Evolutionary conservation across 2,888 invertebrate species (phyloP).

Genomic region (Andrena camellia): DNA sequence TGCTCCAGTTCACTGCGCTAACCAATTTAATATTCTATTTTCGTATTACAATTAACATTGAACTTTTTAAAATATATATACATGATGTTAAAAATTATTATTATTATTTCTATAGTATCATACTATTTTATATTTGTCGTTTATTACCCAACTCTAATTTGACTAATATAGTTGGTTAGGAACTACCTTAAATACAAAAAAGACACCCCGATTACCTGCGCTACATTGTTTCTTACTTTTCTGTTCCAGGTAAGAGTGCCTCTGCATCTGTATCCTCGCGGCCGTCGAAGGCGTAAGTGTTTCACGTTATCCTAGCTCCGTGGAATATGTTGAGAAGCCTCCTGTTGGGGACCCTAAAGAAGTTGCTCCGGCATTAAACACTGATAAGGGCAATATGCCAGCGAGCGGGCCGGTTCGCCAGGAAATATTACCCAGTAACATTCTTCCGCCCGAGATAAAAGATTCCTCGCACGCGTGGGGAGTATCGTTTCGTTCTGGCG

Average conservation of each 20-base stretch:
- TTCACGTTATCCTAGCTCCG: not conserved
- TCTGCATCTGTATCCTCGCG: not conserved
- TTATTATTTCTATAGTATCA: too few species aligned
- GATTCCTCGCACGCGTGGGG: conserved; percentile 1
- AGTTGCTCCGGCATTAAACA: conserved; percentile 21
- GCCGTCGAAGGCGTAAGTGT: not conserved
- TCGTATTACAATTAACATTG: too few species aligned
- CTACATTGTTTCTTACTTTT: not conserved
- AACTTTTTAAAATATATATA: too few species aligned
- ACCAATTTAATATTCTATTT: too few species aligned
- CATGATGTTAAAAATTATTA: too few species aligned
- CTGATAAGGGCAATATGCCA: conserved; percentile 25
- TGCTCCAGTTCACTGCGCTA: too few species aligned
- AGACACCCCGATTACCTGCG: not conserved
- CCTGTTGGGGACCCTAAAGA: not conserved
- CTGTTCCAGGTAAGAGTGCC: not conserved
- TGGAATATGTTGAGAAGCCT: conserved; percentile 2
- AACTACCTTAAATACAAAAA: too few species aligned
- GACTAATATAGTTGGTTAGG: too few species aligned
- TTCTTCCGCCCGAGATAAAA: conserved; percentile 20
- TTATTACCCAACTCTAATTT: too few species aligned
- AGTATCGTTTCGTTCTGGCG: conserved; percentile 1
- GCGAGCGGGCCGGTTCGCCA: not conserved
- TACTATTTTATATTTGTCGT: too few species aligned
- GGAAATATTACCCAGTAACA: conserved; percentile 20